Base-by-base conservation (phyloP, 2,113 vertebrate species). In the Microtus oregoni region DNA sequence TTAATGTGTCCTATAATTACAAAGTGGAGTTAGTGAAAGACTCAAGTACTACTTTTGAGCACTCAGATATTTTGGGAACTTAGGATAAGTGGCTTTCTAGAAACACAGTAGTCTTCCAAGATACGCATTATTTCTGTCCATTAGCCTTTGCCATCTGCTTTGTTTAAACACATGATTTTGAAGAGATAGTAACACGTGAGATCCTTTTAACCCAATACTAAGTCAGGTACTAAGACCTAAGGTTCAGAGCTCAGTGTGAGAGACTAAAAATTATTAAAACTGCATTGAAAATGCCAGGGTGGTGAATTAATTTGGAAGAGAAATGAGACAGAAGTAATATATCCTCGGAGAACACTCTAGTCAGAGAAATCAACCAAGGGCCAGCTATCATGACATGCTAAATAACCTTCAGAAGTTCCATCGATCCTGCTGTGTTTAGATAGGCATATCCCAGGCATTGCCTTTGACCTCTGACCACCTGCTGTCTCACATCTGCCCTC, bases 301-400 rank as follows among this genome's bases (percentile, higher is more conserved):
- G 32, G n/a, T 86, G 35, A 85, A 83, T 94, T 91, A 30, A 85
- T 85, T 65, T 94, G 75, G 32, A 79, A 95, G 44, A 94, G 63
- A 90, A 97, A 94, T 86, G 67, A 94, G 58, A 63, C 38, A 28
- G 89, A 96, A 61, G 65, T 17, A 96, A 52, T 5, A 5, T 3
- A 94, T 35, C 9, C 10, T 75, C 89, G 65, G 65, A 94, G 82
- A 19, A 72, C n/a, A 70, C 41, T 81, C 35, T 50, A 94, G 28
- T 50, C 10, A 61, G 44, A 94, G 38, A 93, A 92, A 72, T 47
- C 47, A 61, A 68, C 91, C 32, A 32, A 47, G 93, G 65, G 22
- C 68, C 68, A 86, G 81, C 26, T 81, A 41, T 75, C 67, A 58
- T 67, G 81, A 88, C 61, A 65, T 63, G 89, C 92, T 52, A 82